These are phyloP conservation scores for Euproctis similis DNA, from an alignment of 2,888 invertebrate genomes.

Conservation along the genomic window DNA sequence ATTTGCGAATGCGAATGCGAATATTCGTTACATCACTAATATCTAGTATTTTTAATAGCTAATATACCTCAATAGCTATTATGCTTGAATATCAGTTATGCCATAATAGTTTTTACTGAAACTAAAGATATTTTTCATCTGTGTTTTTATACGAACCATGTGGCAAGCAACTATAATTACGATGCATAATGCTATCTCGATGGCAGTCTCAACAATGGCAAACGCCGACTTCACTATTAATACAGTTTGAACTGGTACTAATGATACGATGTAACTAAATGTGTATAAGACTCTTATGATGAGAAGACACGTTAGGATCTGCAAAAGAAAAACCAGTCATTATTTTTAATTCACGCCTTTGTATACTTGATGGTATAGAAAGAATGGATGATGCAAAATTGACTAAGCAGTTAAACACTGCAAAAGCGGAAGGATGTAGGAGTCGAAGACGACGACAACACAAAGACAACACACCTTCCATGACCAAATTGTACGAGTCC, in stretches of 20 bases:
- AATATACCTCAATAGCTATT: neutral
- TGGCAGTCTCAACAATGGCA: neutral
- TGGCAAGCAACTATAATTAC: conserved; percentile 6
- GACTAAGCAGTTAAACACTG: no score
- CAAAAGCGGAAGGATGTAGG: no score
- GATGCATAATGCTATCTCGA: conserved; percentile 8
- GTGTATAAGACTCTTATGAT: no score
- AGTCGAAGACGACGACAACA: no score
- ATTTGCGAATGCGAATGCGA: neutral
- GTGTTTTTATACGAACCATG: neutral
- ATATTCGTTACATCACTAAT: no score
- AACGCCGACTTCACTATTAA: neutral
- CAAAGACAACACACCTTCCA: no score
- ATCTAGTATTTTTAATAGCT: neutral
- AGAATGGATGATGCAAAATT: no score
- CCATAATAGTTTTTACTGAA: neutral
- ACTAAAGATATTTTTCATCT: neutral
- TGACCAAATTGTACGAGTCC: no score
- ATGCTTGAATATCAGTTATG: neutral
- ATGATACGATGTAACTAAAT: neutral
- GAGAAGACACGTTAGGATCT: neutral
- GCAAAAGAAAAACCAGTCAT: neutral
- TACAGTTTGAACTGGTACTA: neutral
- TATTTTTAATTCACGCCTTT: no score
- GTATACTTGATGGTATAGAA: neutral